phyloP scores from a whole-genome alignment of 2,888 invertebrate species.

The Cerastis leucographa region DNA sequence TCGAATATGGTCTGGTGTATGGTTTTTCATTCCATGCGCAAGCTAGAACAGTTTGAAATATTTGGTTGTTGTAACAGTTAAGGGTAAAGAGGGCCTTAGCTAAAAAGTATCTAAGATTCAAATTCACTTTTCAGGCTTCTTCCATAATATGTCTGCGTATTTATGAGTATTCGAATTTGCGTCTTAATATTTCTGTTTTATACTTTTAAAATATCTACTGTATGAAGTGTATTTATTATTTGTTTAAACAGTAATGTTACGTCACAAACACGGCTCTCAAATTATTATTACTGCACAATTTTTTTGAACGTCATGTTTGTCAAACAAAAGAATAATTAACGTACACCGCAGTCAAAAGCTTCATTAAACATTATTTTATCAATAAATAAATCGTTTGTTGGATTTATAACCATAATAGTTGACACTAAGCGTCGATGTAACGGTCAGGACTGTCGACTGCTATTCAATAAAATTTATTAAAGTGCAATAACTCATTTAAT shows the following conservation, averaged over 20 bases:
- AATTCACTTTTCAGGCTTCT: neutral
- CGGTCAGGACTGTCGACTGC: conserved; percentile 16
- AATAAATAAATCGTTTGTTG: conserved; percentile 15
- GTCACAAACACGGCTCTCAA: neutral
- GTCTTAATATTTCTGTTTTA: neutral
- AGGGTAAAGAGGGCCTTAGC: neutral
- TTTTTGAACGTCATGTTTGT: no score
- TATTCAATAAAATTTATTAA: conserved; percentile 42
- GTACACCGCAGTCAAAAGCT: neutral
- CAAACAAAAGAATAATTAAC: neutral
- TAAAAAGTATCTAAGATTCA: neutral
- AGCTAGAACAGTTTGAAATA: neutral
- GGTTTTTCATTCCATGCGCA: neutral
- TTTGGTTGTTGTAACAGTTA: neutral
- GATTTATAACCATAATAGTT: conserved; percentile 17
- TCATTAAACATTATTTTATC: conserved; percentile 7
- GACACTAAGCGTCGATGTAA: conserved; percentile 35
- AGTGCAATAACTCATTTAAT: conserved; percentile 46
- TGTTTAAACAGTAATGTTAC: neutral
- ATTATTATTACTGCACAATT: neutral
- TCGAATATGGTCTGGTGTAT: neutral
- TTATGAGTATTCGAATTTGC: neutral
- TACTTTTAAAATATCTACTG: neutral
- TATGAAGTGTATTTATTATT: neutral
- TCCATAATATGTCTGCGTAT: neutral